These are phyloP conservation scores for Sphenopsis melanotis DNA, from an alignment of 2,797 vertebrate species.

Conservation along the genomic window DNA sequence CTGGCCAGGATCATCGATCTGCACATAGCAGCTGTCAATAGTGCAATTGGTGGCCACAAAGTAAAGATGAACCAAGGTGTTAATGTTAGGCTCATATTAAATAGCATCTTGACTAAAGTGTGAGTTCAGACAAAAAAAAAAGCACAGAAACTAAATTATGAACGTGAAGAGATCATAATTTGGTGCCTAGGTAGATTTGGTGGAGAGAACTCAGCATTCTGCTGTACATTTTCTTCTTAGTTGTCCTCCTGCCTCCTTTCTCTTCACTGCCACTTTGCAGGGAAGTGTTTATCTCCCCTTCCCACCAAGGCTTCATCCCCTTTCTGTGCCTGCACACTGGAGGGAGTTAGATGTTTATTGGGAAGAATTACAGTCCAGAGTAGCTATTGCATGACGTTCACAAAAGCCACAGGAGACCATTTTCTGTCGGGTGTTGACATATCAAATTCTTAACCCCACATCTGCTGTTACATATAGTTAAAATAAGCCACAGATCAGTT, in stretches of 20 bases:
- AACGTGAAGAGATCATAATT: neutral
- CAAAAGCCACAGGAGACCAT: neutral
- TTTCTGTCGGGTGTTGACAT: conserved; percentile 4
- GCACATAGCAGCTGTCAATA: neutral
- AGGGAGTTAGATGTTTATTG: neutral
- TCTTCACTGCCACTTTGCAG: neutral
- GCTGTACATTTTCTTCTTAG: neutral
- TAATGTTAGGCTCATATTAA: neutral
- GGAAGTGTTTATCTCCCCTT: neutral
- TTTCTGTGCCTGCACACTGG: neutral
- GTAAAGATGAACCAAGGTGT: neutral
- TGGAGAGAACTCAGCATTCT: neutral
- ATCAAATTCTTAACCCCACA: neutral
- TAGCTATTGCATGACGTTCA: neutral
- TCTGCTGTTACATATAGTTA: neutral
- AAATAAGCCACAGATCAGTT: conserved; percentile 6
- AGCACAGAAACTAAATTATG: neutral
- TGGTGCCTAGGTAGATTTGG: neutral
- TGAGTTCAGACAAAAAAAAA: neutral
- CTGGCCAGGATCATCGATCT: neutral
- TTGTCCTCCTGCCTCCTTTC: neutral
- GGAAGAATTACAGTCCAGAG: neutral
- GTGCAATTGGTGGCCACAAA: neutral
- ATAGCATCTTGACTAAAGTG: neutral
- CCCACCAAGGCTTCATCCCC: neutral